phyloP scores from a whole-genome alignment of 2,888 invertebrate species.

The Dorcus hopei region DNA sequence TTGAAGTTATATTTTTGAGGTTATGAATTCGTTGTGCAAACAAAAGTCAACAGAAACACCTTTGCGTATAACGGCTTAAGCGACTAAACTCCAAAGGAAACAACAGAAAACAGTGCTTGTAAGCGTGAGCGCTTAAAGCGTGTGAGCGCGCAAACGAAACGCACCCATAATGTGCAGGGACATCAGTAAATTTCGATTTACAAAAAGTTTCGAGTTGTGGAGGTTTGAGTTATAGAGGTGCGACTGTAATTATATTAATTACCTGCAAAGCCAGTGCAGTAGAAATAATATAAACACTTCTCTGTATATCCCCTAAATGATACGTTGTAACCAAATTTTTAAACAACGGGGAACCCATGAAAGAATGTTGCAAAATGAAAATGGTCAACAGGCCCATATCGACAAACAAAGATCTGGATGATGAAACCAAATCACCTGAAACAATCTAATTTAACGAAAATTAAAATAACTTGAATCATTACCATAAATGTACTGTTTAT shows the following conservation, averaged over 20 bases:
- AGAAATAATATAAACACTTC: conserved; percentile 52
- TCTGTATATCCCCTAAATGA: conserved; percentile 47
- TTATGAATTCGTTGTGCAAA: too few relatives aligned
- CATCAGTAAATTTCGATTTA: too few relatives aligned
- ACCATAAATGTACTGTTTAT: conserved; percentile 5
- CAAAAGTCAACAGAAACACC: too few relatives aligned
- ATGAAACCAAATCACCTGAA: conserved; percentile 45
- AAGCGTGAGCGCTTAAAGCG: too few relatives aligned
- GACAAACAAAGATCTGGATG: conserved; percentile 47
- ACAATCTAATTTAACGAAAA: conserved; percentile 4
- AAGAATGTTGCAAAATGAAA: conserved; percentile 59
- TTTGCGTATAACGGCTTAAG: too few relatives aligned
- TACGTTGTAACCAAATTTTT: conserved; percentile 50
- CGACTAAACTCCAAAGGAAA: too few relatives aligned
- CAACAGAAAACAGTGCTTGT: too few relatives aligned
- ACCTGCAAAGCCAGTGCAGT: conserved; percentile 52
- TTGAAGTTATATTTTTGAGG: too few relatives aligned
- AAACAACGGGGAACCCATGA: conserved; percentile 51
- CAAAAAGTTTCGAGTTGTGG: too few relatives aligned
- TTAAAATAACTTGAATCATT: neutral
- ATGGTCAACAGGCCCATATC: conserved; percentile 52
- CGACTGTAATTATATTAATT: conserved; percentile 22
- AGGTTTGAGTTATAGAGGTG: too few relatives aligned
- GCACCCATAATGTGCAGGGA: too few relatives aligned
- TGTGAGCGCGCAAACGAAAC: too few relatives aligned